Evolutionary conservation across 2,797 vertebrate genomes (phyloP), one percentile per base, ranked within the genome.

Genomic region (Microhierax caerulescens): DNA sequence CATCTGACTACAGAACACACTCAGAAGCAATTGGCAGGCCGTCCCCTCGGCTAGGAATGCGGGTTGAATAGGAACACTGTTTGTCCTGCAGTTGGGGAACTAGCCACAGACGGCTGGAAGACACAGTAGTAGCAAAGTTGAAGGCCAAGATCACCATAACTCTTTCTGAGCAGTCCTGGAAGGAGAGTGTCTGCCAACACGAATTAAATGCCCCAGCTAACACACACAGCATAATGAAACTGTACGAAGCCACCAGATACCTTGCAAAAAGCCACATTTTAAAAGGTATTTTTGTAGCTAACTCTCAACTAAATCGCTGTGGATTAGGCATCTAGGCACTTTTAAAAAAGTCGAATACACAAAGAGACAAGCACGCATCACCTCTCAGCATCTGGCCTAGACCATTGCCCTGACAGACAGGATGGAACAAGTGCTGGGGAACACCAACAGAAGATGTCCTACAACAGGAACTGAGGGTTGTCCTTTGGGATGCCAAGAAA

Each of bases 21-120:
- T 54, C 77, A 54, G 96, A 93, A 93, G 90, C 83, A 93, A 77
- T 25, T 75, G 93, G 93, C 94, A 92, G 92, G 60, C 56, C 0
- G 0, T 51, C 36, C 61, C 57, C 85, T 80, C 22, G 0, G 83
- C 85, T 19, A 79, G 85, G 60, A 82, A 18, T 0, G 1, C 0
- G 18, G 27, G 28, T 1, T 82, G 81, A 86, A 11, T 39, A 41
- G 74, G 83, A 97, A 93, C 5, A 27, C 41, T 91, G 65, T 76
- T 54, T 79, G 79, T 93, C 83, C 88, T 89, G 77, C 60, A 63
- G 16, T 88, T 68, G 85, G 74, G 80, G 86, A 96, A 34, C 28
- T 72, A 89, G 85, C 77, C 90, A 86, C 64, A 51, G 77, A 39
- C 73, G 87, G 83, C 88, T 94, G 91, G 90, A 70, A 77, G 83